phyloP scores from a whole-genome alignment of 1,140 invertebrate species.

The Pomacea maculata region DNA sequence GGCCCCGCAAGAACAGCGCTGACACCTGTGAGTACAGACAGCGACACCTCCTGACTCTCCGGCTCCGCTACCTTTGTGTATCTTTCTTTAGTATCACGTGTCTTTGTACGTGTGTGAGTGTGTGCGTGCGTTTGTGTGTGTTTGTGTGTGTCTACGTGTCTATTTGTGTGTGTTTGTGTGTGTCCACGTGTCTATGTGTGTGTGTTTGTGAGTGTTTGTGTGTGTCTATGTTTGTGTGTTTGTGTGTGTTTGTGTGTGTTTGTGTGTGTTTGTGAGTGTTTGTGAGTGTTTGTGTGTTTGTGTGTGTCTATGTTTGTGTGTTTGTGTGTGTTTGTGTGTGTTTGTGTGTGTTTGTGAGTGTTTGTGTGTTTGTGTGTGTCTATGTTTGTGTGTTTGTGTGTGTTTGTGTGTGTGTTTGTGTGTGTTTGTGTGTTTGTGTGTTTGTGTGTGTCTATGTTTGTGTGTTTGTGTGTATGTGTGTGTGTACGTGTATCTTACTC shows the following conservation, averaged over 20 bases:
- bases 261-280: no score
- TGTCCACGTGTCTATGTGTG: not conserved
- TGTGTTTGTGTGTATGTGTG: not conserved
- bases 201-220: constrained; percentile 2
- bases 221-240: not conserved
- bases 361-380: not conserved
- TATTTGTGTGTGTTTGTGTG: not conserved
- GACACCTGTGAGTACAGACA: no score
- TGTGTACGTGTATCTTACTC: not conserved
- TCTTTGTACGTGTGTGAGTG: constrained; percentile 5
- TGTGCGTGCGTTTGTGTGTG: not conserved
- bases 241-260: not conserved
- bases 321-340: not conserved
- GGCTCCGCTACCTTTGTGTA: not conserved
- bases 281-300: not conserved
- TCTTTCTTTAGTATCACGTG: no score
- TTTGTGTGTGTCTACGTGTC: not conserved
- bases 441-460: not conserved
- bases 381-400: not conserved
- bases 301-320: not conserved
- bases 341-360: constrained; percentile 2
- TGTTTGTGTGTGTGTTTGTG: constrained; percentile 8
- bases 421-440: not conserved
- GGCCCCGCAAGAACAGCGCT: no score
- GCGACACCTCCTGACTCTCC: no score